These are phyloP conservation scores for Pseudomyrmex cubaensis DNA, from an alignment of 1,140 invertebrate genomes.

Conservation along the genomic window DNA sequence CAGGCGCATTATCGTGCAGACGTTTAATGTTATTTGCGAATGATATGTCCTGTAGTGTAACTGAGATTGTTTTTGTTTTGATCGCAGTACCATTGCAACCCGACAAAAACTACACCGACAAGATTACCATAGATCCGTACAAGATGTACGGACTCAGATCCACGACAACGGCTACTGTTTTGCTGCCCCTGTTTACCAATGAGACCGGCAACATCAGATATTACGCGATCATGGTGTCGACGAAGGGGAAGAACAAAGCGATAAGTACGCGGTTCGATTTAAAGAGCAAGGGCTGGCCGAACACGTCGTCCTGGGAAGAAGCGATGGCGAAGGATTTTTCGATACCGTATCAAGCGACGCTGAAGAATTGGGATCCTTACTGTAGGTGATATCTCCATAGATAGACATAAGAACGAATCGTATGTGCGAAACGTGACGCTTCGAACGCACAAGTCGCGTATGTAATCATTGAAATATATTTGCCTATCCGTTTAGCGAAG, in stretches of 20 bases:
- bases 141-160: slow-evolving; percentile 76
- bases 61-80: slow-evolving; percentile 8
- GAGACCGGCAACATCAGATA: slow-evolving; percentile 75
- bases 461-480: slow-evolving; percentile 32
- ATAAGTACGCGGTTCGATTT: slow-evolving; percentile 64
- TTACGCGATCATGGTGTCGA: slow-evolving; percentile 80
- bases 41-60: background rate
- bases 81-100: slow-evolving; percentile 78
- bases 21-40: too few species aligned
- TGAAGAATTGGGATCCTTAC: slow-evolving; percentile 70
- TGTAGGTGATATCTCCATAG: slow-evolving; percentile 66
- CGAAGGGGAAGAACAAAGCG: slow-evolving; percentile 60
- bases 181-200: slow-evolving; percentile 78
- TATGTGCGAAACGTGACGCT: background rate
- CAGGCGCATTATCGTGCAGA: too few species aligned
- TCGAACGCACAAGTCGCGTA: background rate
- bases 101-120: slow-evolving; percentile 70
- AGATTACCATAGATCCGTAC: slow-evolving; percentile 78
- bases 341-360: slow-evolving; percentile 79
- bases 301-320: slow-evolving; percentile 77
- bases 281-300: slow-evolving; percentile 68
- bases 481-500: slow-evolving; percentile 64
- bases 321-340: slow-evolving; percentile 74
- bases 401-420: slow-evolving; percentile 15
- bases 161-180: slow-evolving; percentile 74